Evolutionary conservation across 1,140 invertebrate species (phyloP), one percentile per base, ranked within the genome.

Genomic region (Meteorus sp.): DNA sequence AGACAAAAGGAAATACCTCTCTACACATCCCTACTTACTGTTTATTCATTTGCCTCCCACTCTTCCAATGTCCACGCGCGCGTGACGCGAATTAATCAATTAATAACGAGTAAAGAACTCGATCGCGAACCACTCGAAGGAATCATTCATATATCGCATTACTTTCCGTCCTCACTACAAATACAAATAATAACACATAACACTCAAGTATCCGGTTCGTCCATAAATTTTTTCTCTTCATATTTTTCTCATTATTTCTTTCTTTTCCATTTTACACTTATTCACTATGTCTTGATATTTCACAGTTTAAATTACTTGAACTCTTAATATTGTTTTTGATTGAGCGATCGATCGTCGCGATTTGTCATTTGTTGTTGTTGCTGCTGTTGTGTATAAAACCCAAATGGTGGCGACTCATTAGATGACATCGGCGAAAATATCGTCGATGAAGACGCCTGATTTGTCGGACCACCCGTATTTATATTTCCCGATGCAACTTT

Each of bases 311-410:
- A 39, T 4, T n/a, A 39, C 35, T n/a, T 13, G 15, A 7, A 11
- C 35, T n/a, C 35, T n/a, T 59, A 51, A 8, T 52, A 22, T 17
- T 43, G 25, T 22, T 56, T 45, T 11, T 39, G 44, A 15, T 56
- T 15, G 41, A 48, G 35, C 23, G 44, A 2, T 13, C 11, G 20
- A 15, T 60, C 35, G 2, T 57, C 56, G 6, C 45, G 35, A 15
- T 4, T 22, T 25, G 58, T 19, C 9, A 55, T 33, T 19, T 62
- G 61, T 9, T 67, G 60, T 8, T 62, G 61, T 9, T 67, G 60
- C 6, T 66, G 69, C 15, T 62, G 70, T 47, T 81, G 78, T 13
- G 77, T 81, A 47, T 81, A 81, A 50, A 79, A 81, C 6, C 78
- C 78, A 41, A 81, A 81, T 2, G 78, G 77, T 37, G 77, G 65